phyloP scores from a whole-genome alignment of 2,797 vertebrate species.

The Pygocentrus nattereri region DNA sequence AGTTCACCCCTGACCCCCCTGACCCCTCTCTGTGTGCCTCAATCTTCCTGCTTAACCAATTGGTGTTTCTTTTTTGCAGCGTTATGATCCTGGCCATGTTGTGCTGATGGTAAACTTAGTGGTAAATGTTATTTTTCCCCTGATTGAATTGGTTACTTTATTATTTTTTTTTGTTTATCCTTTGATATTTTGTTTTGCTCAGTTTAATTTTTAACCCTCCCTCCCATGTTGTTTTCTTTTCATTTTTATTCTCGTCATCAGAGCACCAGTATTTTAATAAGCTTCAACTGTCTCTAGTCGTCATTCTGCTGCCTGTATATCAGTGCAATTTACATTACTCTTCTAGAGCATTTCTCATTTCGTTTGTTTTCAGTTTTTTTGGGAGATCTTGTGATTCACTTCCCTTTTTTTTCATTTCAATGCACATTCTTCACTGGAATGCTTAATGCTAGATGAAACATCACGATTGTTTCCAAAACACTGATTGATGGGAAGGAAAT shows the following conservation, averaged over 20 bases:
- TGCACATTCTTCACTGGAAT: conserved; percentile 90
- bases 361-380: conserved; percentile 94
- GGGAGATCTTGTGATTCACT: conserved; percentile 80
- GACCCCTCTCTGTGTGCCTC: conserved; percentile 86
- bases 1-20: conserved; percentile 73
- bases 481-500: conserved; percentile 74
- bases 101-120: conserved; percentile 99
- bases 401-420: conserved; percentile 75
- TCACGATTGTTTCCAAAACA: conserved; percentile 74
- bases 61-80: conserved; percentile 99
- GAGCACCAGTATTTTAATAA: conserved; percentile 83
- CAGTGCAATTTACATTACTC: conserved; percentile 89
- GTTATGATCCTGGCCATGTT: conserved; percentile 99
- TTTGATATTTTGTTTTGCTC: conserved; percentile 79
- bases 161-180: conserved; percentile 86
- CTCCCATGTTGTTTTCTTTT: conserved; percentile 48
- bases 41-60: conserved; percentile 99
- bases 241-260: conserved; percentile 76
- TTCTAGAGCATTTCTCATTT: conserved; percentile 86
- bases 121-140: conserved; percentile 99
- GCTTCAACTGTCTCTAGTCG: conserved; percentile 83
- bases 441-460: conserved; percentile 90
- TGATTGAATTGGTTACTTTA: conserved; percentile 93
- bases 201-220: conserved; percentile 67
- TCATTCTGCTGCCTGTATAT: conserved; percentile 99